These are phyloP conservation scores for Marisa cornuarietis DNA, from an alignment of 1,140 invertebrate species.

Conservation along the genomic window DNA sequence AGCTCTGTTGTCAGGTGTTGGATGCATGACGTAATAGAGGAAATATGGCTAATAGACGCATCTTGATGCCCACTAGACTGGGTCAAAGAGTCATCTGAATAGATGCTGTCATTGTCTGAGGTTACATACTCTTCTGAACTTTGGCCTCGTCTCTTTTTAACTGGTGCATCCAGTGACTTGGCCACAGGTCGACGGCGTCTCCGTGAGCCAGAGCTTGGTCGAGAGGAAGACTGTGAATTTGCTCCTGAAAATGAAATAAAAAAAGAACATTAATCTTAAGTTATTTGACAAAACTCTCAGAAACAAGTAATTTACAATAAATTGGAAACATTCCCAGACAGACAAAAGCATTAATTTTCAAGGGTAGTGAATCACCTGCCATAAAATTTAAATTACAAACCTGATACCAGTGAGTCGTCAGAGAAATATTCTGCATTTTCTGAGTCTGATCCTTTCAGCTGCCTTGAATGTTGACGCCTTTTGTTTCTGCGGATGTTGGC, in stretches of 20 bases:
- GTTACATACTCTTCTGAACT: slow-evolving; percentile 58
- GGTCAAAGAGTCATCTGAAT: slow-evolving; percentile 52
- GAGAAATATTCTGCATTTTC: slow-evolving; percentile 39
- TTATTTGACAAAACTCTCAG: background rate
- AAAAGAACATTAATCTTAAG: slow-evolving; percentile 7
- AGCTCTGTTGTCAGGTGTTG: slow-evolving; percentile 23
- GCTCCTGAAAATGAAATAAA: slow-evolving; percentile 40
- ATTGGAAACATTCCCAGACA: too few relatives aligned
- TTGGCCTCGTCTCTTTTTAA: slow-evolving; percentile 34
- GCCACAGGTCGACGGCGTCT: slow-evolving; percentile 35
- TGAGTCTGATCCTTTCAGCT: slow-evolving; percentile 21
- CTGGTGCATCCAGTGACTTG: slow-evolving; percentile 28
- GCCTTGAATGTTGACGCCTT: background rate
- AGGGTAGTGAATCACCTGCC: too few relatives aligned
- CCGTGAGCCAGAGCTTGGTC: slow-evolving; percentile 52
- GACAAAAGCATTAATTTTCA: too few relatives aligned
- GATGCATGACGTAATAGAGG: slow-evolving; percentile 17
- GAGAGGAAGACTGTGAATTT: slow-evolving; percentile 45
- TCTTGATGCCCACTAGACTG: slow-evolving; percentile 6
- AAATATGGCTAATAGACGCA: slow-evolving; percentile 17
- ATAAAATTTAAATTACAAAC: slow-evolving; percentile 17
- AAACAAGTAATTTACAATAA: background rate
- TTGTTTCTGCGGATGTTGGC: background rate
- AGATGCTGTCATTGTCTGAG: slow-evolving; percentile 57
- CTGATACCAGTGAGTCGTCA: slow-evolving; percentile 43